Evolutionary conservation across 2,888 invertebrate genomes (phyloP).

Genomic region (Diarsia mendica): DNA sequence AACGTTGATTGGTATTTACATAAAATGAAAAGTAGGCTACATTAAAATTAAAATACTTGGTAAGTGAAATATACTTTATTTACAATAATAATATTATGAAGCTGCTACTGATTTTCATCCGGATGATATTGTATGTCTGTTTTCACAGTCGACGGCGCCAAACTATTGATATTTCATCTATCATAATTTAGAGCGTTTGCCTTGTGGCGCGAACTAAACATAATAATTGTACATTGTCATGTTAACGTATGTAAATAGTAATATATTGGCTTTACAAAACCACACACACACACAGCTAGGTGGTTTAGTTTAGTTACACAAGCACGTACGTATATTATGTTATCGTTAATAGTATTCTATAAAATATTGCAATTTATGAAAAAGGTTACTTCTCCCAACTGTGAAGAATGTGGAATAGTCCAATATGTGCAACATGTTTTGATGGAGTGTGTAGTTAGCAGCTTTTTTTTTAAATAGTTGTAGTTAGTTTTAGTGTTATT

Average conservation of each 20-base stretch:
- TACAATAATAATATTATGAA: slow-evolving; percentile 22
- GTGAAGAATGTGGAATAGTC: too few species aligned
- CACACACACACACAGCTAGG: background rate
- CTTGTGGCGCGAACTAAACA: slow-evolving; percentile 40
- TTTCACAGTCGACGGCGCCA: slow-evolving; percentile 21
- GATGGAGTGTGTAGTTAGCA: too few species aligned
- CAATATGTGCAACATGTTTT: too few species aligned
- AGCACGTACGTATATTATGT: background rate
- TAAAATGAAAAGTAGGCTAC: slow-evolving; percentile 46
- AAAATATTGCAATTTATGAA: too few species aligned
- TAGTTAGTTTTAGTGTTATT: too few species aligned
- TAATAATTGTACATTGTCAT: slow-evolving; percentile 46
- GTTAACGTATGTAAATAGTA: slow-evolving; percentile 26
- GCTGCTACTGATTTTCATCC: slow-evolving; percentile 8
- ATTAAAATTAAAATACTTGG: slow-evolving; percentile 45
- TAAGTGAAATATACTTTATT: slow-evolving; percentile 25
- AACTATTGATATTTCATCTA: slow-evolving; percentile 58
- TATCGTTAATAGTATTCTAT: background rate
- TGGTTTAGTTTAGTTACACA: background rate
- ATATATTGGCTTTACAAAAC: slow-evolving; percentile 29
- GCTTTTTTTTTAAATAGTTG: too few species aligned
- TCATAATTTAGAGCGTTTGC: slow-evolving; percentile 42
- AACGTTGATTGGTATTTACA: slow-evolving; percentile 59
- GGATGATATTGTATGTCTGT: slow-evolving; percentile 9
- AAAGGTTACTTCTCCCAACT: too few species aligned